Evolutionary conservation across 2,888 invertebrate species (phyloP), one percentile per base, ranked within the genome.

Genomic region (Leptinotarsa tumamoca): DNA sequence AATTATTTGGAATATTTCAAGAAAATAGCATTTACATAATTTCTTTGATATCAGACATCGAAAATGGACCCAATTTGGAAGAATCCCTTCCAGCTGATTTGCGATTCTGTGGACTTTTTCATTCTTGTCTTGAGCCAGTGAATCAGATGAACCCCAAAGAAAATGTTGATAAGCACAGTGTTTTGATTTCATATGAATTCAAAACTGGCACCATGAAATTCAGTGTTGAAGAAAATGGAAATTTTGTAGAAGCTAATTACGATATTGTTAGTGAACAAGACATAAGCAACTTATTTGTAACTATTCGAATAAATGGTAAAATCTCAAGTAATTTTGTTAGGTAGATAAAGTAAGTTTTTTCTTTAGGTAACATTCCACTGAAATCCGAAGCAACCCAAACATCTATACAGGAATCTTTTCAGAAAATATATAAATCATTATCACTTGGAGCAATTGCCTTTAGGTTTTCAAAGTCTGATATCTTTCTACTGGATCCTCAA

Each of bases 81-180:
- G 89, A 93, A 43, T 92, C 92, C 83, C 91, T 95, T 83, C 95
- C 95, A 18, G 93, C 93, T 3, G 95, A 95, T 87, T 88, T 95
- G 76, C 95, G 95, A 88, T 89, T 94, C 69, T 95, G 94, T 86
- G 95, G 95, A 43, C 90, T 94, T 74, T 90, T 95, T 18, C 92
- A 92, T 83, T 92, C 94, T 23, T 91, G 33, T 43, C 17, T 1
- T 27, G 71, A 73, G 18, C n/a, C 54, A 51, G 15, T 43, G 15
- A 15, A 23, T 23, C n/a, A 3, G 14, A 56, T 43, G 5, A 33
- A 58, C 56, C 18, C 18, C 50, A 43, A 43, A 43, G 43, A 43
- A 43, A 10, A 43, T 43, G 43, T 43, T 43, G 43, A 43, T 43
- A 10, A 43, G 10, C 7, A 43, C 43, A 43, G 43, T 43, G 56